These are phyloP conservation scores for Melanotaenia pygmaea DNA, from an alignment of 2,797 vertebrate genomes.

Conservation along the genomic window DNA sequence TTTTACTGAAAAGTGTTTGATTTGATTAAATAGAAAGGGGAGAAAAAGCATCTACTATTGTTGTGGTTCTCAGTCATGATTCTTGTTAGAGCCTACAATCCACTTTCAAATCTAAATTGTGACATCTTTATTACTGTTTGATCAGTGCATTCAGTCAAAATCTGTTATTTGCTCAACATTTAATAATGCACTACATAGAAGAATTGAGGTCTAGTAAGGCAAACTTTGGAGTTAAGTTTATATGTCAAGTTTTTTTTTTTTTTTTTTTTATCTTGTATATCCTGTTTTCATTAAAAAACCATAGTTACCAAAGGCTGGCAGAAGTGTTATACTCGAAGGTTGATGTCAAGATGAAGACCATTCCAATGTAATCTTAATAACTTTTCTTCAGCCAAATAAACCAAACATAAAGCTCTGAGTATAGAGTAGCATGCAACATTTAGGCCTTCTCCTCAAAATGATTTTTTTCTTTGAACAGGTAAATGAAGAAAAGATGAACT, in stretches of 20 bases:
- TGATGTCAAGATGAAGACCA: constrained; percentile 27
- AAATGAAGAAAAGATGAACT: neutral
- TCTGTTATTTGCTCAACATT: neutral
- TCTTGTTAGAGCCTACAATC: constrained; percentile 15
- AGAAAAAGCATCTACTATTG: constrained; percentile 14
- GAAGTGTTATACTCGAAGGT: constrained; percentile 35
- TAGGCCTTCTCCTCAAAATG: too few relatives aligned
- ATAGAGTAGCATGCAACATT: too few relatives aligned
- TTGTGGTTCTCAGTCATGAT: constrained; percentile 27
- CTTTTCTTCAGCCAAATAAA: too few relatives aligned
- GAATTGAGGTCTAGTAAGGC: neutral
- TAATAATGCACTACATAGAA: neutral
- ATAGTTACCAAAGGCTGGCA: constrained; percentile 30
- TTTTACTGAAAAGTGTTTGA: neutral
- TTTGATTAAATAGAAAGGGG: neutral
- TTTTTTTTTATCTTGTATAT: constrained; percentile 18
- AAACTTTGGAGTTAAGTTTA: constrained; percentile 5
- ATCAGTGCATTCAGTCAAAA: constrained; percentile 5
- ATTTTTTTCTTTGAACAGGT: neutral
- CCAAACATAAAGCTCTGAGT: too few relatives aligned
- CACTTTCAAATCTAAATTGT: neutral
- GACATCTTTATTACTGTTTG: constrained; percentile 25
- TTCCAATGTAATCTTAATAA: too few relatives aligned
- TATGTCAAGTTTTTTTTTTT: constrained; percentile 10
- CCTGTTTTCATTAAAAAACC: constrained; percentile 42